These are phyloP conservation scores for Apeltes quadracus DNA, from an alignment of 2,113 vertebrate genomes.

Conservation along the genomic window DNA sequence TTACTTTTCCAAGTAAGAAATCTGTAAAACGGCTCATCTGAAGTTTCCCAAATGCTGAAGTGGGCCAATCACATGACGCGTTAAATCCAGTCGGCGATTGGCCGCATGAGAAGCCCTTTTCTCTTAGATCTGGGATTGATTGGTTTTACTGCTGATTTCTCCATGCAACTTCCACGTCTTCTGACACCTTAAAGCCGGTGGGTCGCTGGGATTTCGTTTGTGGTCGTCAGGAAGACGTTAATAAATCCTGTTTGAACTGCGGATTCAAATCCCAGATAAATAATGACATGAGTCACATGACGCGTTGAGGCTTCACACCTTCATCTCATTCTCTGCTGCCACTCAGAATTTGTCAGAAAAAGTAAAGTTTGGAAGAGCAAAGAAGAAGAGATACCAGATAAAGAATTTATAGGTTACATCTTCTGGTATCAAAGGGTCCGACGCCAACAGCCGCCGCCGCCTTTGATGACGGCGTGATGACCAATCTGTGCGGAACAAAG, in stretches of 20 bases:
- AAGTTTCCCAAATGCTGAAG: neutral
- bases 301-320: neutral
- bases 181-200: neutral
- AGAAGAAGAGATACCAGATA: constrained; percentile 21
- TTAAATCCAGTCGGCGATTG: neutral
- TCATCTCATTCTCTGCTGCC: neutral
- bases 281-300: neutral
- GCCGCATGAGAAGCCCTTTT: neutral
- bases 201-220: neutral
- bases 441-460: constrained; percentile 13
- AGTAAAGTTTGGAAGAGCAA: neutral
- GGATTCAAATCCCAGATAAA: neutral
- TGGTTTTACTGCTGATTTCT: neutral
- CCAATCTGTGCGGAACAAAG: constrained; percentile 56
- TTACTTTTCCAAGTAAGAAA: neutral
- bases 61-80: neutral
- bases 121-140: neutral
- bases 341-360: neutral
- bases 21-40: neutral
- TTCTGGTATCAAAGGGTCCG: constrained; percentile 20
- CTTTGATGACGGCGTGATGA: constrained; percentile 12
- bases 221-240: neutral
- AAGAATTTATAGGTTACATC: constrained; percentile 52
- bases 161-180: neutral
- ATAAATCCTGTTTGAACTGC: neutral